Evolutionary conservation across 2,113 vertebrate species (phyloP).

Genomic region (Mola mola): DNA sequence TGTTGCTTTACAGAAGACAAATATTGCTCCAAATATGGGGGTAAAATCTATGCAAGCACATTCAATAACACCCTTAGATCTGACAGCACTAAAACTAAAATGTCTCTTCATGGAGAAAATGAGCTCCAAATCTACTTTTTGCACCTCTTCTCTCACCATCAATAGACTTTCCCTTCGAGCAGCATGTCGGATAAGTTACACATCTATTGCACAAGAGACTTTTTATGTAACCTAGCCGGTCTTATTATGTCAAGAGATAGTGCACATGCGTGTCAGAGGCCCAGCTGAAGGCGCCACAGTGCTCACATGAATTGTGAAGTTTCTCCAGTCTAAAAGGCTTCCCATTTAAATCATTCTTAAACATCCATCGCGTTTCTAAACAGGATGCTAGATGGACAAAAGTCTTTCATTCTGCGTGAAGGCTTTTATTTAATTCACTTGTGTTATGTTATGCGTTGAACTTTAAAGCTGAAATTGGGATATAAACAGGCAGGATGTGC

Average conservation of each 20-base stretch:
- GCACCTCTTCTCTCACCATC: background rate
- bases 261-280: constrained; percentile 34
- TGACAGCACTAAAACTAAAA: background rate
- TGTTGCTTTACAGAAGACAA: constrained; percentile 3
- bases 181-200: constrained; percentile 47
- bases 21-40: background rate
- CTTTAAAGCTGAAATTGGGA: background rate
- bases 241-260: constrained; percentile 72
- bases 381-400: background rate
- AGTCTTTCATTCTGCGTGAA: background rate
- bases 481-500: background rate
- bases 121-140: too few relatives aligned
- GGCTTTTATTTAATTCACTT: background rate
- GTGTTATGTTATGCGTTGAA: too few relatives aligned
- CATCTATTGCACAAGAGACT: constrained; percentile 68
- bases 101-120: background rate
- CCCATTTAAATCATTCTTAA: constrained; percentile 7
- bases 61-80: background rate
- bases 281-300: constrained; percentile 32
- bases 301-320: constrained; percentile 4
- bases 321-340: background rate
- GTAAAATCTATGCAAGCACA: too few relatives aligned
- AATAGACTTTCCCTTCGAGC: constrained; percentile 1
- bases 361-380: constrained; percentile 16
- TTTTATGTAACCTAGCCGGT: constrained; percentile 72